phyloP scores from a whole-genome alignment of 92 coral and sea anemone genomes.

The Palythoa heliodiscus region DNA sequence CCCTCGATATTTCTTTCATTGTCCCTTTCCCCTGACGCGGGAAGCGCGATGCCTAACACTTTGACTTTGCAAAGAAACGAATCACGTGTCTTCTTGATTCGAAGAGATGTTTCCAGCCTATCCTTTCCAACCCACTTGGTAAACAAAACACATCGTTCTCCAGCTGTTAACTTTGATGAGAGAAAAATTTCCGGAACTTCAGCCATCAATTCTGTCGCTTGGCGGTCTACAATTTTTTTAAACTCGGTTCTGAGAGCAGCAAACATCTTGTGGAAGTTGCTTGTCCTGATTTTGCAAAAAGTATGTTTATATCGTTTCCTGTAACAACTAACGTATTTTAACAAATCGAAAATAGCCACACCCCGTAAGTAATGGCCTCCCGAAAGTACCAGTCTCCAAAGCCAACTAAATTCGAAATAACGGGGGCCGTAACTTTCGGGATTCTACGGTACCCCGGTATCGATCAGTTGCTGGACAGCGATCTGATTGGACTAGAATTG shows the following conservation, averaged over 20 bases:
- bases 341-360: no score
- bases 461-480: no score
- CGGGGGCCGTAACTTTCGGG: no score
- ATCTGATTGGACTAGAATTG: no score
- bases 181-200: constrained; percentile 45
- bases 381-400: no score
- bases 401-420: no score
- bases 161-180: constrained; percentile 49
- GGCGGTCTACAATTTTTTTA: constrained; percentile 49
- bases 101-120: neutral
- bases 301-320: no score
- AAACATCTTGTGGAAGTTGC: no score
- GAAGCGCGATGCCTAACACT: constrained; percentile 37
- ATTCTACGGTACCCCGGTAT: no score
- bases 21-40: constrained; percentile 18
- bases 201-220: constrained; percentile 50
- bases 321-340: no score
- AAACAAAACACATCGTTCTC: constrained; percentile 42
- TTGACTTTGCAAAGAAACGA: constrained; percentile 32
- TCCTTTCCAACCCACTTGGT: constrained; percentile 46
- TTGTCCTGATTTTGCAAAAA: no score
- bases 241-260: constrained; percentile 15
- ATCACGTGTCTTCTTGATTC: neutral
- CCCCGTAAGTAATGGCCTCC: no score
- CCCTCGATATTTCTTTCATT: constrained; percentile 36